Evolutionary conservation across 2,888 invertebrate species (phyloP).

Genomic region (Drosophila niveifrons): DNA sequence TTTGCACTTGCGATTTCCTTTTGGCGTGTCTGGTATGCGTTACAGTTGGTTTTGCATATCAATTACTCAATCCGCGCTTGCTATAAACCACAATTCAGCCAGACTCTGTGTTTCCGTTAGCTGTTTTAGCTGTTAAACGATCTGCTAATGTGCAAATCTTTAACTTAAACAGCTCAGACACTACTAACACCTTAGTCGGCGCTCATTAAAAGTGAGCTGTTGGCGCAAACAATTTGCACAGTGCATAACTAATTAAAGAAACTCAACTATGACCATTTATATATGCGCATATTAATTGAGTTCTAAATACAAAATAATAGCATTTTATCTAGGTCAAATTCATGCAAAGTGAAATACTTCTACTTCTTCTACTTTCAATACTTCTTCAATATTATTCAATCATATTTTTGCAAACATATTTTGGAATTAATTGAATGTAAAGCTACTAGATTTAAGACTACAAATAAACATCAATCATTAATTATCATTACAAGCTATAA

Average conservation of each 20-base stretch:
- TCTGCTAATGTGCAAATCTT: conserved; percentile 14
- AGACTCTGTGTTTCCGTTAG: conserved; percentile 31
- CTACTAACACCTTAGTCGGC: neutral
- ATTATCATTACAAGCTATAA: too few species aligned
- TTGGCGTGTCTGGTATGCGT: conserved; percentile 37
- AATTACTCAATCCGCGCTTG: conserved; percentile 61
- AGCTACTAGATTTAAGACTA: too few species aligned
- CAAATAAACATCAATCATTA: too few species aligned
- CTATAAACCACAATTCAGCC: conserved; percentile 8
- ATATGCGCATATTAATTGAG: neutral
- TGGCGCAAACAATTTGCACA: conserved; percentile 21
- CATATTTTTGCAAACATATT: too few species aligned
- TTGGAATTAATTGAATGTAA: too few species aligned
- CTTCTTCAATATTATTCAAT: too few species aligned
- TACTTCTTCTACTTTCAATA: too few species aligned
- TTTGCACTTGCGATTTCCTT: conserved; percentile 59
- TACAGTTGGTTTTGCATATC: conserved; percentile 63
- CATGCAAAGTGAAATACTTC: too few species aligned
- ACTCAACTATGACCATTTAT: neutral
- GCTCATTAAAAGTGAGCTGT: conserved; percentile 1
- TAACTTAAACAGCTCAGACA: neutral
- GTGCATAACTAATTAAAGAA: neutral
- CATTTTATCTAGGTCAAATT: too few species aligned
- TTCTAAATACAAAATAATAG: too few species aligned
- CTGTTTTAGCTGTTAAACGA: conserved; percentile 7